phyloP scores from a whole-genome alignment of 2,113 vertebrate genomes.

The Smithornis capensis region DNA sequence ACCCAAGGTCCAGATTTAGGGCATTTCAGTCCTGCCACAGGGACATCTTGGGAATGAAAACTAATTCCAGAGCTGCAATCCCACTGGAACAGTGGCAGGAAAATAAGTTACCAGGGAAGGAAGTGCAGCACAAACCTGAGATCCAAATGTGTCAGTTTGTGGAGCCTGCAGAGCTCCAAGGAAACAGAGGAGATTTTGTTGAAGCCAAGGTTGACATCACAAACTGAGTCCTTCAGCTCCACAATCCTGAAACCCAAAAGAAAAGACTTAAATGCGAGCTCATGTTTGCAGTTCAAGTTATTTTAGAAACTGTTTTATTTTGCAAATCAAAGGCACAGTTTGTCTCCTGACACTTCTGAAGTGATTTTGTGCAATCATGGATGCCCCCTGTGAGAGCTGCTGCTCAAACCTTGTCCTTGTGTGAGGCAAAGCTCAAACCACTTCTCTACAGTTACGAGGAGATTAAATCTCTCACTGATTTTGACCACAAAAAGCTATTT shows the following conservation, averaged over 20 bases:
- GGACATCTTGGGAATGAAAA: background rate
- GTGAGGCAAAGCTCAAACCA: background rate
- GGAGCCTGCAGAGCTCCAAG: slow-evolving; percentile 79
- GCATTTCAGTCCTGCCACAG: fast-evolving
- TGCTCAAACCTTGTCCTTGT: background rate
- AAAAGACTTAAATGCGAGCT: background rate
- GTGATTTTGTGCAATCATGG: background rate
- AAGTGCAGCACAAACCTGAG: slow-evolving; percentile 77
- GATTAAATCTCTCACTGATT: background rate
- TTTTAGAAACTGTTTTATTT: background rate
- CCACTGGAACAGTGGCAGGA: background rate
- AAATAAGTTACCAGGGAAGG: background rate
- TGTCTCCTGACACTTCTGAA: background rate
- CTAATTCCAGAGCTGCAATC: background rate
- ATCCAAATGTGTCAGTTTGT: slow-evolving; percentile 86
- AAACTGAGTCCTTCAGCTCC: slow-evolving; percentile 81
- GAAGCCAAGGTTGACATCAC: slow-evolving; percentile 87
- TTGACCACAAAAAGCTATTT: background rate
- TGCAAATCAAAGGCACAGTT: background rate
- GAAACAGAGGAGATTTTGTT: slow-evolving; percentile 86
- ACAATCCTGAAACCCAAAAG: slow-evolving; percentile 77
- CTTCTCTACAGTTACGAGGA: fast-evolving
- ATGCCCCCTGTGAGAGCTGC: background rate
- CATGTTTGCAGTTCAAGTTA: background rate
- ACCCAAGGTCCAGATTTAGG: background rate